Evolutionary conservation across 2,888 invertebrate genomes (phyloP).

Genomic region (Stictocephala bisonia): DNA sequence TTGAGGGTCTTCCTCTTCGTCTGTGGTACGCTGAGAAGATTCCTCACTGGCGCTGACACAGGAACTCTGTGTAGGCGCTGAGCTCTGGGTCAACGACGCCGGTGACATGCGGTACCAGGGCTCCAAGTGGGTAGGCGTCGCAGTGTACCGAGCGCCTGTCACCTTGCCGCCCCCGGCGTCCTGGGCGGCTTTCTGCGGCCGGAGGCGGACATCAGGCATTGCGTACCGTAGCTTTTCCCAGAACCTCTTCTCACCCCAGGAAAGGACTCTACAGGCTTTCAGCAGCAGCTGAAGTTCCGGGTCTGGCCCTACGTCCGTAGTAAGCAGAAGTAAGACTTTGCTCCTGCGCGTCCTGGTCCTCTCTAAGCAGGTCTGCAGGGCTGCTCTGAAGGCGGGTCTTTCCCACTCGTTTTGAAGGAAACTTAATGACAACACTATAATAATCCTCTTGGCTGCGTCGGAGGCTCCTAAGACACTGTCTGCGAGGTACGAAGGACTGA

Average conservation of each 20-base stretch:
- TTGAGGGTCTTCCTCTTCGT: constrained; percentile 72
- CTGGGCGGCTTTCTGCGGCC: constrained; percentile 50
- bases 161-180: constrained; percentile 69
- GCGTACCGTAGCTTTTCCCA: constrained; percentile 94
- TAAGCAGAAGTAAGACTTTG: constrained; percentile 85
- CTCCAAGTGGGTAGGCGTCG: constrained; percentile 75
- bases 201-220: constrained; percentile 79
- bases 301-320: constrained; percentile 82
- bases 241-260: constrained; percentile 91
- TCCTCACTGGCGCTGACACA: constrained; percentile 62
- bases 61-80: constrained; percentile 59
- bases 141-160: constrained; percentile 71
- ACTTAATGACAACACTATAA: constrained; percentile 88
- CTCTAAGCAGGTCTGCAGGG: constrained; percentile 88
- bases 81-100: constrained; percentile 58
- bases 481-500: constrained; percentile 61
- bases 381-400: constrained; percentile 88
- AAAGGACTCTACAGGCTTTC: constrained; percentile 84
- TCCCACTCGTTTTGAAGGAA: constrained; percentile 95
- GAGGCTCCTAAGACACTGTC: constrained; percentile 81
- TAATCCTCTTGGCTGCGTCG: constrained; percentile 86
- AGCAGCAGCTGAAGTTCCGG: constrained; percentile 90
- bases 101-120: constrained; percentile 72
- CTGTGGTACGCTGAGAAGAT: constrained; percentile 67
- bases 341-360: constrained; percentile 87